Base-by-base conservation (phyloP, 2,797 vertebrate genomes). In the Acropternis orthonyx region DNA sequence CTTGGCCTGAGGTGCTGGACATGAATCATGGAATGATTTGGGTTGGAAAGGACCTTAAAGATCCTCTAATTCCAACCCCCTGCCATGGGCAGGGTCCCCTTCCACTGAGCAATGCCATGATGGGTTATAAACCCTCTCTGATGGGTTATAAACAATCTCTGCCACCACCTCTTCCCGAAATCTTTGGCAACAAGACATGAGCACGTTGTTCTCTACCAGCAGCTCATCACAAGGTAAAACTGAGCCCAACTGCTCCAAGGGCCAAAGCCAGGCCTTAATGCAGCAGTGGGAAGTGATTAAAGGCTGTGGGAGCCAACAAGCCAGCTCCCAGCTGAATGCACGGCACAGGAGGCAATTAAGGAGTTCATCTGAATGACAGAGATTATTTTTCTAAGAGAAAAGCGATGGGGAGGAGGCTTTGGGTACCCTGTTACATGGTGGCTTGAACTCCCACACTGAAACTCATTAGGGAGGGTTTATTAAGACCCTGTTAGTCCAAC, bases 381-480 rank as follows among this genome's bases (percentile, higher is more conserved):
- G 81, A 94, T 97, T 71, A 76, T 88, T 93, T 95, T 82, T 14
- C 26, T 21, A 23, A 56, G 63, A 74, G 86, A 62, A 55, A 81
- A 85, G 81, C 2, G 13, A 54, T 1, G 24, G 72, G 72, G 72
- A 92, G 75, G 78, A 91, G 75, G 82, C 72, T 85, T 87, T 6
- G 71, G 67, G 56, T 75, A 9, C 46, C 69, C 90, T 19, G 56
- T 54, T 89, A 89, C 72, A 54, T 12, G 27, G 26, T 8, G 77
- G 80, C n/a, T 87, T 95, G 65, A 92, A 65, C 91, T 96, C 86
- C 91, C 78, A 69, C 86, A 51, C 0, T 2, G 18, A 32, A 79
- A 15, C 86, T 97, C 94, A 92, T 96, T 96, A 96, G 86, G 58
- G 54, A 92, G 48, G 24, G 49, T 80, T 96, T 67, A 91, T 93